A percentile compares a stretch with the other conserved stretches of the same genome.
These are phyloP conservation scores for Jaculus jaculus DNA, from an alignment of 2,113 vertebrate species.

Conservation along the genomic window DNA sequence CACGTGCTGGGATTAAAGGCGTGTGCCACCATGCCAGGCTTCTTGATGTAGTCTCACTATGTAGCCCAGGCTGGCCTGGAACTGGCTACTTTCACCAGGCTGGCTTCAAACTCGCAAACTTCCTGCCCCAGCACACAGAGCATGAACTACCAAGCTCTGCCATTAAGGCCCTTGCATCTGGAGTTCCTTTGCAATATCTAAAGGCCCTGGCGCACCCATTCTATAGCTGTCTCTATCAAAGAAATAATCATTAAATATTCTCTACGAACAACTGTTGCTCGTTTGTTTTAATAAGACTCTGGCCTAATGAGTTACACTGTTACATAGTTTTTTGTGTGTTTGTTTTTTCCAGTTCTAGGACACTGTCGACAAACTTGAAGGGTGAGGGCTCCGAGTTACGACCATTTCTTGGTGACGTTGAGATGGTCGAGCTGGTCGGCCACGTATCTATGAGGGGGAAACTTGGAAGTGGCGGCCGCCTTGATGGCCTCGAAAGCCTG, in stretches of 20 bases:
- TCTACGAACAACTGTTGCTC: background rate
- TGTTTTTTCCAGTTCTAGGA: background rate
- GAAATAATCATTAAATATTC: background rate
- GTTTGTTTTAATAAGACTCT: background rate
- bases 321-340: background rate
- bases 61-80: no score
- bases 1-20: no score
- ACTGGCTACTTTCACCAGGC: no score
- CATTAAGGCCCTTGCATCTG: no score
- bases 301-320: background rate
- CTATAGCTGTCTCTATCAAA: no score
- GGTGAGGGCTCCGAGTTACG: background rate
- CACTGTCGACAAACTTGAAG: accelerated
- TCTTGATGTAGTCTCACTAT: no score
- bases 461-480: slow-evolving; percentile 77
- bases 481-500: slow-evolving; percentile 85
- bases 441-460: slow-evolving; percentile 88
- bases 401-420: slow-evolving; percentile 90
- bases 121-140: no score
- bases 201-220: no score
- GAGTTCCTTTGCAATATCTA: no score
- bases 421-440: slow-evolving; percentile 91
- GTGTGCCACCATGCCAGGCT: no score
- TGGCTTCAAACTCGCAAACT: no score
- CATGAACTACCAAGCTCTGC: no score